Evolutionary conservation across 1,140 invertebrate genomes (phyloP).

Genomic region (Brachionus rubens): DNA sequence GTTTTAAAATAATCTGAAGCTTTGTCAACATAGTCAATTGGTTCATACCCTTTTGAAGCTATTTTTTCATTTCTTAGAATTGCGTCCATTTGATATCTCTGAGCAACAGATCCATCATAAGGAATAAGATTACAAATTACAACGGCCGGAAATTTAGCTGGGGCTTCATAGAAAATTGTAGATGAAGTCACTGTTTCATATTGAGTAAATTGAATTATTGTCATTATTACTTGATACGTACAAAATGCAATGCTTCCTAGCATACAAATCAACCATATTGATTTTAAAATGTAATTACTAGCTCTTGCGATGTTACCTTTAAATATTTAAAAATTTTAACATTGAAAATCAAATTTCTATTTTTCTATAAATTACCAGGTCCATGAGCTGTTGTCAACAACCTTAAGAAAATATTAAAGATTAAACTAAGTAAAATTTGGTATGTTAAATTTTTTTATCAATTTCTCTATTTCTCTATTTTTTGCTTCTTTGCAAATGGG

Average conservation of each 20-base stretch:
- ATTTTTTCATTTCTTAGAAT: not conserved
- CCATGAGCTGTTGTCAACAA: too few species aligned
- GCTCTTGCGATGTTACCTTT: too few species aligned
- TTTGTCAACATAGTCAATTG: constrained; percentile 4
- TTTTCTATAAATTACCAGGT: too few species aligned
- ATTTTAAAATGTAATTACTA: too few species aligned
- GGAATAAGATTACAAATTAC: constrained; percentile 28
- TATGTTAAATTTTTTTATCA: too few species aligned
- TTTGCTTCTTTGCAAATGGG: too few species aligned
- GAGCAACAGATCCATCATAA: not conserved
- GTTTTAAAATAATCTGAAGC: too few species aligned
- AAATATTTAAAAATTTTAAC: too few species aligned
- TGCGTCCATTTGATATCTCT: not conserved
- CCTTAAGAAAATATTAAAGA: too few species aligned
- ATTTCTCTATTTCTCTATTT: too few species aligned
- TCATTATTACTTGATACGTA: not conserved
- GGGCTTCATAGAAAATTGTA: not conserved
- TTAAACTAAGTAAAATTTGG: too few species aligned
- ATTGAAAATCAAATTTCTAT: too few species aligned
- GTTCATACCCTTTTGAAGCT: not conserved
- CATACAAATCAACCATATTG: not conserved
- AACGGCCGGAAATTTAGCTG: constrained; percentile 11
- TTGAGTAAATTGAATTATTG: not conserved
- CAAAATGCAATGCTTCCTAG: not conserved
- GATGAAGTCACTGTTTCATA: not conserved